Evolutionary conservation across 2,113 vertebrate genomes (phyloP).

Genomic region (Pteropus alecto): DNA sequence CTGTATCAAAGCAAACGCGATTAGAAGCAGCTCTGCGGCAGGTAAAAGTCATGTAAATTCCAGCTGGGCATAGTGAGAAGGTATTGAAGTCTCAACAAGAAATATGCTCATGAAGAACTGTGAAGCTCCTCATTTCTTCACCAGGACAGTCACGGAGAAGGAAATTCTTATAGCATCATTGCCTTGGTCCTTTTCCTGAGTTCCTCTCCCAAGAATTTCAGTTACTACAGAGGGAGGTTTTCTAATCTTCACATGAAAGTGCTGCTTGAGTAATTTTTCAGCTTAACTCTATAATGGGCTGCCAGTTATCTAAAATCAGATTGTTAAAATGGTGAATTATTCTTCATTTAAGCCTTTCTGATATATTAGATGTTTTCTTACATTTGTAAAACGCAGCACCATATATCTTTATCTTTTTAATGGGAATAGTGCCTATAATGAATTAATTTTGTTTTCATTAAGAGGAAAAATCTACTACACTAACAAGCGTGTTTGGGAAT

Average conservation of each 20-base stretch:
- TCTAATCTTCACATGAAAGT: conserved; percentile 53
- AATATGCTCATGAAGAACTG: not conserved
- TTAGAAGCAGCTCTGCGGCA: conserved; percentile 94
- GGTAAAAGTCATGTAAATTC: conserved; percentile 78
- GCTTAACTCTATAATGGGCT: conserved; percentile 38
- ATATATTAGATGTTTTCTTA: conserved; percentile 62
- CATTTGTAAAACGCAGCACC: conserved; percentile 61
- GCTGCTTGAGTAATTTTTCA: conserved; percentile 56
- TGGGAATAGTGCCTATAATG: conserved; percentile 57
- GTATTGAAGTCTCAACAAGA: not conserved
- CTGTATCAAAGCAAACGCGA: conserved; percentile 94
- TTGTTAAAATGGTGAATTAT: conserved; percentile 66
- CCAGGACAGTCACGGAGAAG: not conserved
- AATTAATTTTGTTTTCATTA: conserved; percentile 18
- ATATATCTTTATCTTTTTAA: conserved; percentile 68
- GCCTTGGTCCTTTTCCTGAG: rapidly evolving
- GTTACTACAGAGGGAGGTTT: conserved; percentile 32
- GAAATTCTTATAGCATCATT: not conserved
- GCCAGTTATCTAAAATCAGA: conserved; percentile 63
- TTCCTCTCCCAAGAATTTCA: not conserved
- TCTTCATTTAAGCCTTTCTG: conserved; percentile 47
- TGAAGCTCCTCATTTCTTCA: not conserved
- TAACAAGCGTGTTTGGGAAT: not conserved
- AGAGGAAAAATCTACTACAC: not conserved
- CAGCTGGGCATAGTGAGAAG: no score